These are phyloP conservation scores for Drosophila fuyamai DNA, from an alignment of 1,140 invertebrate genomes.

Conservation along the genomic window DNA sequence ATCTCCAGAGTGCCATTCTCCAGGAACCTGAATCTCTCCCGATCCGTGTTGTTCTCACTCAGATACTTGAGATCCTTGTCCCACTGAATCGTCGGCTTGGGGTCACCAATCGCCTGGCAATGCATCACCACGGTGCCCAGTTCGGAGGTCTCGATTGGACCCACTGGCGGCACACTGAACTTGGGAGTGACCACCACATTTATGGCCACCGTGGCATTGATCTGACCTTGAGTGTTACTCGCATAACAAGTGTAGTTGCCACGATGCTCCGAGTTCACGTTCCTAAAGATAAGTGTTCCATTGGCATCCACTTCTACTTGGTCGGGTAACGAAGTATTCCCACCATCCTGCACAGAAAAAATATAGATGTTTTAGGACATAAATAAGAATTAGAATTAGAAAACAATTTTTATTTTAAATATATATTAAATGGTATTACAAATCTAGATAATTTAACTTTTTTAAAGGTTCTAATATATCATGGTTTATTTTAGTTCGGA, in stretches of 20 bases:
- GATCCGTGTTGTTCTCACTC: slow-evolving; percentile 81
- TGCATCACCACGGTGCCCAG: slow-evolving; percentile 91
- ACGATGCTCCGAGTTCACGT: slow-evolving; percentile 90
- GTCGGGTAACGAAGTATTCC: slow-evolving; percentile 87
- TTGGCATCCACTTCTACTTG: slow-evolving; percentile 91
- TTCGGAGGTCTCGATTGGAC: slow-evolving; percentile 91
- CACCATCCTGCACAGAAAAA: slow-evolving; percentile 79
- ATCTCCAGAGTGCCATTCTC: slow-evolving; percentile 94
- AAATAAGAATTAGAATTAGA: too few relatives aligned
- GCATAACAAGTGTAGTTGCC: slow-evolving; percentile 94
- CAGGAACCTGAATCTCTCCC: slow-evolving; percentile 89
- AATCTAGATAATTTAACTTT: too few relatives aligned
- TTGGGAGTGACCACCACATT: slow-evolving; percentile 95
- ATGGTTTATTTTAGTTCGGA: too few relatives aligned
- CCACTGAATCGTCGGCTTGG: slow-evolving; percentile 95
- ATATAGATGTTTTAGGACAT: too few relatives aligned
- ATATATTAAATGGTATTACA: too few relatives aligned
- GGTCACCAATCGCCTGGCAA: slow-evolving; percentile 94
- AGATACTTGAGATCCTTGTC: slow-evolving; percentile 91
- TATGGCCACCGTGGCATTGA: slow-evolving; percentile 93
- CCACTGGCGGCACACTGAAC: slow-evolving; percentile 90
- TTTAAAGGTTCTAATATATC: too few relatives aligned
- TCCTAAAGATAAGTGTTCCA: slow-evolving; percentile 93
- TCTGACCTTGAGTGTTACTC: slow-evolving; percentile 91
- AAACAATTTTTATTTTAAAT: too few relatives aligned